phyloP scores from a whole-genome alignment of 2,888 invertebrate genomes.

The Rhogogaster chlorosoma region DNA sequence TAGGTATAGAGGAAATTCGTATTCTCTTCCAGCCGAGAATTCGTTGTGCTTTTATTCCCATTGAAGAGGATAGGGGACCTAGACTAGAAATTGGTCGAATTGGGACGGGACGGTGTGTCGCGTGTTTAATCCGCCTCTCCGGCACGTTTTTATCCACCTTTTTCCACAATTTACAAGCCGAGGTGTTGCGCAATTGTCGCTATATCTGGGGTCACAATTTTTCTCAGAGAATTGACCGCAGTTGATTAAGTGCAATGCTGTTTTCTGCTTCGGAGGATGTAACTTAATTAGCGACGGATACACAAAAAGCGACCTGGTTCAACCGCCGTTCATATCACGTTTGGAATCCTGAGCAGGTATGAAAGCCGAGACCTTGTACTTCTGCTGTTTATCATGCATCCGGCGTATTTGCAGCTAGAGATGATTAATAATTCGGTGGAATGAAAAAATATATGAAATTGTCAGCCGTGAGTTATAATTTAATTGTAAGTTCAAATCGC shows the following conservation, averaged over 20 bases:
- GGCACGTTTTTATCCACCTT: not conserved
- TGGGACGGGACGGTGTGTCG: not conserved
- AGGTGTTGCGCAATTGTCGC: conserved; percentile 19
- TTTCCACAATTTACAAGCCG: not conserved
- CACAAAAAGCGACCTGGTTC: conserved; percentile 13
- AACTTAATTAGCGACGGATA: conserved; percentile 11
- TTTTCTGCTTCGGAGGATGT: not conserved
- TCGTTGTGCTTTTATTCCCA: conserved; percentile 2
- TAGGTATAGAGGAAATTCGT: conserved; percentile 15
- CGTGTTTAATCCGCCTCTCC: conserved; percentile 18
- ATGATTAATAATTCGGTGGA: not conserved
- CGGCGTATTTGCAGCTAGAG: not conserved
- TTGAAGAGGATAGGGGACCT: not conserved
- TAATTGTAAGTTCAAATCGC: not conserved
- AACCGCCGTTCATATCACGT: not conserved
- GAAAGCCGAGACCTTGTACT: not conserved
- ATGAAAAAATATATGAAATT: not conserved
- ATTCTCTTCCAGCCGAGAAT: conserved; percentile 19
- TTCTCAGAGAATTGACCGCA: conserved; percentile 1
- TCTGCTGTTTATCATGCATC: not conserved
- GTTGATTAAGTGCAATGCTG: not conserved
- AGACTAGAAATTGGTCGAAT: conserved; percentile 9
- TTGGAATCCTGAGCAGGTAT: conserved; percentile 1
- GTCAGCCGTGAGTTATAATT: not conserved
- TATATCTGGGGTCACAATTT: conserved; percentile 13